A percentile compares a stretch with the other conserved stretches of the same genome.
Evolutionary conservation across 2,113 vertebrate genomes (phyloP).

Genomic region (Zootoca vivipara): DNA sequence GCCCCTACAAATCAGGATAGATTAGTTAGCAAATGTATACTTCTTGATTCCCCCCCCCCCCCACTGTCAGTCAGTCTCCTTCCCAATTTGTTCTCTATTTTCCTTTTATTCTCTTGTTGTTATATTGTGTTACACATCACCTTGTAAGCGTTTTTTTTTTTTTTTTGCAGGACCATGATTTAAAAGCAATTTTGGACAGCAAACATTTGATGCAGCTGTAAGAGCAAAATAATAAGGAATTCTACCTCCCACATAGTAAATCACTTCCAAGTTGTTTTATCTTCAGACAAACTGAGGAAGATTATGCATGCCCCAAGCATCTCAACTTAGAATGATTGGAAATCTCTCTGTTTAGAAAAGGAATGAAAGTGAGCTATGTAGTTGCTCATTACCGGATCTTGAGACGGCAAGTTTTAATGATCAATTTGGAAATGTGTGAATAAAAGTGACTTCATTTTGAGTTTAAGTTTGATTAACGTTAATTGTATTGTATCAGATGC

Average conservation of each 20-base stretch:
- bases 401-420: neutral
- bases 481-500: conserved; percentile 4
- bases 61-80: neutral
- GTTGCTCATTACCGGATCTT: neutral
- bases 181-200: neutral
- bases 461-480: neutral
- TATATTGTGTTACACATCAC: neutral
- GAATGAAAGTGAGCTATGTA: neutral
- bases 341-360: neutral
- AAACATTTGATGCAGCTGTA: neutral
- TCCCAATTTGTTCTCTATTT: neutral
- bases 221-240: neutral
- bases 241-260: neutral
- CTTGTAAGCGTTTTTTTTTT: no score
- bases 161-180: neutral
- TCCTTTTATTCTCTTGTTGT: neutral
- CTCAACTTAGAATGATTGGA: neutral
- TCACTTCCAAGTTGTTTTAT: neutral
- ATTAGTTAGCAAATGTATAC: neutral
- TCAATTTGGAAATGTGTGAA: neutral
- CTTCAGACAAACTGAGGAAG: neutral
- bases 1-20: neutral
- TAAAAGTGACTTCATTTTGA: neutral
- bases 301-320: neutral
- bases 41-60: no score